Conservation (phyloP, 2,888 invertebrate genomes). For the Drosophila pegasa region DNA sequence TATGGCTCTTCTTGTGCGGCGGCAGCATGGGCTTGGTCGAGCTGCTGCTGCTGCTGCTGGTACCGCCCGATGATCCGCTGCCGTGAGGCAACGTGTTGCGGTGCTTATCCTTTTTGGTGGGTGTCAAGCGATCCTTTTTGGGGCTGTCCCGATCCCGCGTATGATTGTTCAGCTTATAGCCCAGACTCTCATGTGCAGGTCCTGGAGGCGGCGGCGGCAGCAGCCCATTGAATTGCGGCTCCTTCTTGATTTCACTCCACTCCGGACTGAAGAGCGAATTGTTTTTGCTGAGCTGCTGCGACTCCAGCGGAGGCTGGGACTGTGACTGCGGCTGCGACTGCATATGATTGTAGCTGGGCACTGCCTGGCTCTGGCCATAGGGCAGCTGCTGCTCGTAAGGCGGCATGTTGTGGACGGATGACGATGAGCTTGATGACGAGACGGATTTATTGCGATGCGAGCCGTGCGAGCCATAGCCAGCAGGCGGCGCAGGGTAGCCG, state of each 20-base stretch:
- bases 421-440: conserved; percentile 69
- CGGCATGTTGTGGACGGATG: conserved; percentile 70
- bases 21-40: conserved; percentile 63
- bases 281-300: conserved; percentile 52
- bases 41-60: conserved; percentile 4
- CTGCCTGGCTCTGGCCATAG: conserved; percentile 62
- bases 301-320: conserved; percentile 45
- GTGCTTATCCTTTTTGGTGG: conserved; percentile 83
- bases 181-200: conserved; percentile 47
- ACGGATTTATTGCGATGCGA: conserved; percentile 72
- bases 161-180: conserved; percentile 69
- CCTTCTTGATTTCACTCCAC: conserved; percentile 82
- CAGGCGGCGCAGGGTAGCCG: conserved; percentile 46
- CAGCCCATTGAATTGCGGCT: conserved; percentile 63
- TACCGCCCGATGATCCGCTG: not conserved
- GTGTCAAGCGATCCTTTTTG: conserved; percentile 80
- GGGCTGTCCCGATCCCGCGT: conserved; percentile 81
- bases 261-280: conserved; percentile 84
- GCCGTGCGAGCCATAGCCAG: conserved; percentile 54
- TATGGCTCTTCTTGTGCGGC: conserved; percentile 65
- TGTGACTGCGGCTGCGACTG: conserved; percentile 40
- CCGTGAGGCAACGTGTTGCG: conserved; percentile 57
- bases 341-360: conserved; percentile 62
- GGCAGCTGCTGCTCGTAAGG: conserved; percentile 70
- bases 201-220: conserved; percentile 67